Conservation (phyloP, 2,113 vertebrate species). For the Pomatostomus ruficeps region DNA sequence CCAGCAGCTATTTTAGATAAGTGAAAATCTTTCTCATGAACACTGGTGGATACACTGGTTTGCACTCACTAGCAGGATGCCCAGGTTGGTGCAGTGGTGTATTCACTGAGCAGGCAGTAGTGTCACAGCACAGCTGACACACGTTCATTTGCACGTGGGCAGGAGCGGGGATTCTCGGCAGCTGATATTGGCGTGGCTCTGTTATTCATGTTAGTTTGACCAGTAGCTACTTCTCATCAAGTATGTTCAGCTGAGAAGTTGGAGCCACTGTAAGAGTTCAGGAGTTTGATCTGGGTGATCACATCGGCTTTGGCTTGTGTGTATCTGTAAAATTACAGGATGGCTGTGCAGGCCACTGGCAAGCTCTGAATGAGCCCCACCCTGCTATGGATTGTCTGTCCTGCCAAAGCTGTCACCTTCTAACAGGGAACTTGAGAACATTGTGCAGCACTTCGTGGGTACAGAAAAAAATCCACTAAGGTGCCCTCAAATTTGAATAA, state of each 20-base stretch:
- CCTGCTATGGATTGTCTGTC: not conserved
- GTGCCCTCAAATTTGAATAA: not conserved
- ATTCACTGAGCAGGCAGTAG: not conserved
- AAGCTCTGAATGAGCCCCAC: not conserved
- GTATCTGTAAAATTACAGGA: not conserved
- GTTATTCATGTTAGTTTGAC: not conserved
- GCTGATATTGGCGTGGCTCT: not conserved
- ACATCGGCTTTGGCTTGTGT: not conserved
- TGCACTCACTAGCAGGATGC: not conserved
- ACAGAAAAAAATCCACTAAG: not conserved
- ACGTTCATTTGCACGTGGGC: not conserved
- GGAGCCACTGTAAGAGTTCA: not conserved
- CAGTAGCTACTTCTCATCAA: not conserved
- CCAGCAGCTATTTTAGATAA: conserved; percentile 28
- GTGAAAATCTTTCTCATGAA: not conserved
- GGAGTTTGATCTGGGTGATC: not conserved
- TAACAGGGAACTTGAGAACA: not conserved
- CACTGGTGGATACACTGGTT: not conserved
- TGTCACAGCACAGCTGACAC: not conserved
- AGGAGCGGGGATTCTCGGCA: not conserved
- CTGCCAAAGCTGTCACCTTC: not conserved
- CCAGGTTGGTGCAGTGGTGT: not conserved
- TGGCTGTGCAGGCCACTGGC: not conserved
- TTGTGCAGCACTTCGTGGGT: not conserved
- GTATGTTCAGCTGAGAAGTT: not conserved